These are phyloP conservation scores for Oenanthe melanoleuca DNA, from an alignment of 2,113 vertebrate genomes.

Conservation along the genomic window DNA sequence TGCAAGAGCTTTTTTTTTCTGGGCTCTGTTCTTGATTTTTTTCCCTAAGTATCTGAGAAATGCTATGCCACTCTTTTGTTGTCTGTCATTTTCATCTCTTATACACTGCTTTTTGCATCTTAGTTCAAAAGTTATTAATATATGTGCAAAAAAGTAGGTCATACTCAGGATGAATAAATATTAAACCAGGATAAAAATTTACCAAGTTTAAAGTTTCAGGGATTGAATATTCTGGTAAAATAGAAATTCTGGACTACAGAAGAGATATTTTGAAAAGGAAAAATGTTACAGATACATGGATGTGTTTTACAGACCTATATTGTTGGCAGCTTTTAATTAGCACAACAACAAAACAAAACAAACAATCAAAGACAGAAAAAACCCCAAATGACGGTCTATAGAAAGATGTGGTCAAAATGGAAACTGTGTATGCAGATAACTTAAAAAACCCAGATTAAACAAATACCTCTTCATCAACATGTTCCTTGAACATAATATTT, in stretches of 20 bases:
- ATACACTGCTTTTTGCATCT: neutral
- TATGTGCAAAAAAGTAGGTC: neutral
- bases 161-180: neutral
- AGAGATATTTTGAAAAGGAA: neutral
- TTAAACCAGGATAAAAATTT: neutral
- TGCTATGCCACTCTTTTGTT: neutral
- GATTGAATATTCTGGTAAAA: neutral
- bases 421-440: conserved; percentile 12
- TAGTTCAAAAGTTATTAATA: neutral
- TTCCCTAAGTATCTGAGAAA: neutral
- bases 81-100: neutral
- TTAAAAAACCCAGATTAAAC: neutral
- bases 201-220: neutral
- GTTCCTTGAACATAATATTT: neutral
- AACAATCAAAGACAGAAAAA: neutral
- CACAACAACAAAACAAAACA: neutral
- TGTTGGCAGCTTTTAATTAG: conserved; percentile 14
- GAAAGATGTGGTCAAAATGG: conserved; percentile 19
- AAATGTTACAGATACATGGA: neutral
- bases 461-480: neutral
- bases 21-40: neutral
- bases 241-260: neutral
- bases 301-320: neutral
- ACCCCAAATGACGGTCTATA: neutral
- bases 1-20: neutral